These are phyloP conservation scores for Cancer borealis DNA, from an alignment of 2,888 invertebrate species.

Conservation along the genomic window DNA sequence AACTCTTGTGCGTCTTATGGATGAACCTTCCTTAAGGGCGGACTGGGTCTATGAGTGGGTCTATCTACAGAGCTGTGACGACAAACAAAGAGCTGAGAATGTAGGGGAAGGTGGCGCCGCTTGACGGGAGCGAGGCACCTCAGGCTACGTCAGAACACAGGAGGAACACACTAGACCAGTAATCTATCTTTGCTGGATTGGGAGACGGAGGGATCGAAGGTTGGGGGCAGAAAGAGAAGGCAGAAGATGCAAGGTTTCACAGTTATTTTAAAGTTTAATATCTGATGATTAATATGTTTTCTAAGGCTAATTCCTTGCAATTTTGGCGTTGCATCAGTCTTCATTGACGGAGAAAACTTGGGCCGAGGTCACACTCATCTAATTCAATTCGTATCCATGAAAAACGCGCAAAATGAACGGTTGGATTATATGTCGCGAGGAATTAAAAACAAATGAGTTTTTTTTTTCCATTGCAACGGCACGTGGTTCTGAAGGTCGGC, in stretches of 20 bases:
- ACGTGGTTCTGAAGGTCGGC: conserved; percentile 7
- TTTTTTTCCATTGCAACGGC: neutral
- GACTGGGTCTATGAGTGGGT: neutral
- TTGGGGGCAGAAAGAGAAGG: neutral
- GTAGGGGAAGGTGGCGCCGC: neutral
- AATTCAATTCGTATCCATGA: neutral
- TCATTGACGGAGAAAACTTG: neutral
- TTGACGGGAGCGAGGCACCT: too few relatives aligned
- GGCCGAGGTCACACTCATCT: conserved; percentile 9
- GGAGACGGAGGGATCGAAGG: neutral
- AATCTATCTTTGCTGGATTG: neutral
- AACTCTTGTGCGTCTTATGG: neutral
- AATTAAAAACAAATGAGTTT: neutral
- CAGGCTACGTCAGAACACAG: neutral
- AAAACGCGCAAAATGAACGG: neutral
- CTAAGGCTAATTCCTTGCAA: neutral
- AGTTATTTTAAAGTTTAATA: neutral
- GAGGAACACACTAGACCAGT: neutral
- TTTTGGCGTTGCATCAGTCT: neutral
- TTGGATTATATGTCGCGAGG: neutral
- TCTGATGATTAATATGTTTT: neutral
- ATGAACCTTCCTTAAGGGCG: neutral
- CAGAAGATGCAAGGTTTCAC: neutral
- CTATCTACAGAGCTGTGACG: neutral
- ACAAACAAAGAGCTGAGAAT: neutral